Percentiles rank a stretch among this genome's conserved stretches.
These are phyloP conservation scores for Neodontobutis hainanensis DNA, from an alignment of 2,113 vertebrate genomes.

Conservation along the genomic window DNA sequence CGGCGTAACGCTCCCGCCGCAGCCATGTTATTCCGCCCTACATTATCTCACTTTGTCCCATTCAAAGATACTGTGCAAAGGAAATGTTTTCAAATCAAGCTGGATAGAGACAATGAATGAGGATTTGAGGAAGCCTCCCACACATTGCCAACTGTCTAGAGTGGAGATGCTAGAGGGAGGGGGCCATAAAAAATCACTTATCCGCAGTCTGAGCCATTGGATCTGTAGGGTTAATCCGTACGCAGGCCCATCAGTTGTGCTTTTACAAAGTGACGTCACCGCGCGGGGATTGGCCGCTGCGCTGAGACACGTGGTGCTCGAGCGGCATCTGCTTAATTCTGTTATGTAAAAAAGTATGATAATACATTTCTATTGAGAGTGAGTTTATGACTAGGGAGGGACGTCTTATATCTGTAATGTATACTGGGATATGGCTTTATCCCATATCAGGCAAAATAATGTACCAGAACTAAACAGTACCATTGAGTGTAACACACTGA, in stretches of 20 bases:
- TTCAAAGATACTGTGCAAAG: slow-evolving; percentile 54
- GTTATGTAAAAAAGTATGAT: slow-evolving; percentile 78
- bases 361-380: slow-evolving; percentile 62
- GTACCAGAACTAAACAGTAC: slow-evolving; percentile 9
- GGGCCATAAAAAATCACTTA: slow-evolving; percentile 69
- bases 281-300: slow-evolving; percentile 62
- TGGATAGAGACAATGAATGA: slow-evolving; percentile 71
- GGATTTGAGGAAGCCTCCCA: slow-evolving; percentile 76
- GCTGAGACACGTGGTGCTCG: slow-evolving; percentile 45
- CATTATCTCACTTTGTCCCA: slow-evolving; percentile 45
- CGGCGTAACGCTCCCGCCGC: slow-evolving; percentile 21
- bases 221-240: slow-evolving; percentile 79
- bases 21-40: slow-evolving; percentile 25
- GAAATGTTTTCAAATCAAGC: slow-evolving; percentile 71
- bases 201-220: slow-evolving; percentile 73
- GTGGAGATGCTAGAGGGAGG: slow-evolving; percentile 22
- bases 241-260: slow-evolving; percentile 74
- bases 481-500: not conserved
- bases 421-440: slow-evolving; percentile 22
- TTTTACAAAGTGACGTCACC: slow-evolving; percentile 78
- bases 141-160: slow-evolving; percentile 75
- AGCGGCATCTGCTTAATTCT: slow-evolving; percentile 70
- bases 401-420: slow-evolving; percentile 31
- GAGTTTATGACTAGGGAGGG: slow-evolving; percentile 46
- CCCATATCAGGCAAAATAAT: slow-evolving; percentile 17